These are phyloP conservation scores for Percopsis transmontana DNA, from an alignment of 2,113 vertebrate genomes.

Conservation along the genomic window DNA sequence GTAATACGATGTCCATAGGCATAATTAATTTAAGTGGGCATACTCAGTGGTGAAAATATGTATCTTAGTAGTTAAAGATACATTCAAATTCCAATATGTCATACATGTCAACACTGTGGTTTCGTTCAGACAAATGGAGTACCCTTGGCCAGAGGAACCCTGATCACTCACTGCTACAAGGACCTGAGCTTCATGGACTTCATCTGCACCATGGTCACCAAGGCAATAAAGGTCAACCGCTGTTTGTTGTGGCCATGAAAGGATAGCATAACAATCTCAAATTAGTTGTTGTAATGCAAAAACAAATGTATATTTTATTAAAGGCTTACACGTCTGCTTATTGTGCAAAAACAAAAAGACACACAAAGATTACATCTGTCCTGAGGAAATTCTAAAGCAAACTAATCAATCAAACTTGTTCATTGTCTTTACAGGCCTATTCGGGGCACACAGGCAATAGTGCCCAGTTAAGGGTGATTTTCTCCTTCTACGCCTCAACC, in stretches of 20 bases:
- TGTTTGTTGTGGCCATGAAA: too few species aligned
- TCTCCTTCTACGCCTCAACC: constrained; percentile 93
- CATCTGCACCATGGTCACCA: constrained; percentile 88
- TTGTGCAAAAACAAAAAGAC: too few species aligned
- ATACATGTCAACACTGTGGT: background rate
- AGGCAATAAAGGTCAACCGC: constrained; percentile 84
- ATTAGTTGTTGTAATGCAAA: too few species aligned
- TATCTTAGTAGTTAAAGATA: too few species aligned
- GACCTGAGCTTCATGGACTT: constrained; percentile 97
- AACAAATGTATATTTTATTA: too few species aligned
- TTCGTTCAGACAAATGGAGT: constrained; percentile 86
- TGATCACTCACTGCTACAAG: constrained; percentile 92
- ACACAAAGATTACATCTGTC: too few species aligned
- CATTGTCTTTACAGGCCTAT: constrained; percentile 78
- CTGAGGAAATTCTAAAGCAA: too few species aligned
- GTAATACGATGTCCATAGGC: too few species aligned
- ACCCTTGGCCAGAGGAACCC: constrained; percentile 85
- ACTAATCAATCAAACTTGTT: background rate
- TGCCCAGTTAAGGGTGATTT: constrained; percentile 86
- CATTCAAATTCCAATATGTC: background rate
- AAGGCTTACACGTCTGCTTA: background rate
- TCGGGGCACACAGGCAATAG: constrained; percentile 69
- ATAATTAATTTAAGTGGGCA: too few species aligned
- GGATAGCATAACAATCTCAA: too few species aligned
- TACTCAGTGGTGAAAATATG: too few species aligned